A percentile compares a stretch with the other conserved stretches of the same genome.
Evolutionary conservation across 2,888 invertebrate species (phyloP).

Genomic region (Platycheirus rosarum): DNA sequence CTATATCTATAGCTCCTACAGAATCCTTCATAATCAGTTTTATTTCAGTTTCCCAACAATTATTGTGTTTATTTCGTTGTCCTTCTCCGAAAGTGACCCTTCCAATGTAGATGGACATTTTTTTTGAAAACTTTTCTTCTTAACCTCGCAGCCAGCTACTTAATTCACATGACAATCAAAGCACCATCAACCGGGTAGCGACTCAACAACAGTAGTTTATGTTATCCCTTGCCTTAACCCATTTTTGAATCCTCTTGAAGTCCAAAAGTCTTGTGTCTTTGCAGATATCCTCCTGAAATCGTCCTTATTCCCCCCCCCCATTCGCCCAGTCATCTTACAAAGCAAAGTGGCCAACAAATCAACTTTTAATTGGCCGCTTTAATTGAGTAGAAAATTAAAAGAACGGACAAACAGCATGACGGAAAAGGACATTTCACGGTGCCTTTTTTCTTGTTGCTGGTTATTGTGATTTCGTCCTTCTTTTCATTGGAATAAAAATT

Average conservation of each 20-base stretch:
- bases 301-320: slow-evolving; percentile 5
- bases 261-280: slow-evolving; percentile 9
- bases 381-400: slow-evolving; percentile 69
- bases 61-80: too few species aligned
- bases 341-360: slow-evolving; percentile 63
- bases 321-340: slow-evolving; percentile 38
- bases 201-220: slow-evolving; percentile 29
- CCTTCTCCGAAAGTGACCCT: too few species aligned
- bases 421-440: slow-evolving; percentile 54
- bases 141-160: not conserved
- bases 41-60: too few species aligned
- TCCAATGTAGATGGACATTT: too few species aligned
- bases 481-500: slow-evolving; percentile 54
- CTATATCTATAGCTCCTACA: too few species aligned
- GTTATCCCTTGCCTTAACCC: slow-evolving; percentile 47
- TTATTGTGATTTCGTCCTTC: not conserved
- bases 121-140: too few species aligned
- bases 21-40: too few species aligned
- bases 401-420: slow-evolving; percentile 43
- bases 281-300: slow-evolving; percentile 8
- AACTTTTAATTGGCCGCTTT: slow-evolving; percentile 71
- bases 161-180: not conserved
- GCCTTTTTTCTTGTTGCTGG: slow-evolving; percentile 5
- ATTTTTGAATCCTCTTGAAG: slow-evolving; percentile 31
- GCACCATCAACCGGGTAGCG: slow-evolving; percentile 8